Evolutionary conservation across 1,140 invertebrate genomes (phyloP).

Genomic region (Dendrolimus punctatus): DNA sequence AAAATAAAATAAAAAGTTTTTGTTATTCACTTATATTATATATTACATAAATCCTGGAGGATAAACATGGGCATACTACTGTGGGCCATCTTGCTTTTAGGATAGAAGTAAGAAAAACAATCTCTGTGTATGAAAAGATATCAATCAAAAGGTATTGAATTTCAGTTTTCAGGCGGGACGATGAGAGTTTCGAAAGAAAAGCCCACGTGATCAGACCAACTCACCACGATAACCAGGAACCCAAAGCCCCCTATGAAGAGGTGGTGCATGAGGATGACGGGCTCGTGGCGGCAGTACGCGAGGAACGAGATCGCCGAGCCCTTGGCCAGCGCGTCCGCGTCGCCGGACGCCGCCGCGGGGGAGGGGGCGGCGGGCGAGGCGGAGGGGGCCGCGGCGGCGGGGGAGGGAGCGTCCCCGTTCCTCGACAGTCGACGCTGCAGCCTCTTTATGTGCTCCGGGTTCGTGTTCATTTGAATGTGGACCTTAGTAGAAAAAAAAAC

Average conservation of each 20-base stretch:
- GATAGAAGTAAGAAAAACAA: no score
- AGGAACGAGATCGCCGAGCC: conserved; percentile 54
- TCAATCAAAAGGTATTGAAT: no score
- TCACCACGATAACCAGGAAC: conserved; percentile 78
- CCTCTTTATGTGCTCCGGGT: conserved; percentile 8
- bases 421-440: conserved; percentile 9
- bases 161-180: no score
- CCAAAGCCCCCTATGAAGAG: conserved; percentile 81
- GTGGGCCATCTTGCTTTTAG: no score
- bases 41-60: no score
- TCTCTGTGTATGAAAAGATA: no score
- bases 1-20: no score
- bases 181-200: no score
- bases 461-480: conserved; percentile 41
- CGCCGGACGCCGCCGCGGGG: background rate
- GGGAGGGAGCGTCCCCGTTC: conserved; percentile 1
- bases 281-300: conserved; percentile 74
- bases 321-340: conserved; percentile 7
- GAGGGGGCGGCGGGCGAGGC: background rate
- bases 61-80: no score
- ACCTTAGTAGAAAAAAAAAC: conserved; percentile 23
- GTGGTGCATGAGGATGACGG: conserved; percentile 81
- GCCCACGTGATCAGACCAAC: conserved; percentile 22
- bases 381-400: conserved; percentile 7
- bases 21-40: no score